Evolutionary conservation across 35 echinoderm and acorn worm genomes (phyloP), one percentile per base, ranked within the genome.

Genomic region (Ophioderma brevispina): DNA sequence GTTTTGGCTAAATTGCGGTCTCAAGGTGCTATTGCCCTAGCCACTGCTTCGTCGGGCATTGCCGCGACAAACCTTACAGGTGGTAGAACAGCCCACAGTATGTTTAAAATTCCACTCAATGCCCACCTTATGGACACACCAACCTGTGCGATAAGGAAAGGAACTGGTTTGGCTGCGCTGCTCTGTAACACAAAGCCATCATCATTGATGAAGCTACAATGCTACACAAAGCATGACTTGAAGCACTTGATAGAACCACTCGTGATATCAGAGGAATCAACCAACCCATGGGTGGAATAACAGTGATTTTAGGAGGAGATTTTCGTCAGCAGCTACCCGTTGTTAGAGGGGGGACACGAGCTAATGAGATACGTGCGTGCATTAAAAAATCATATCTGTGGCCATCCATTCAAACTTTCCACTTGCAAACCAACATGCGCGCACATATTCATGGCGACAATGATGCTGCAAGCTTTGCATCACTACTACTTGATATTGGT

Each of bases 121-220:
- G 41, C 41, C 41, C 41, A 46, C 14, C 80, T 55, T 11, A 35
- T 14, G 5, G 13, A 81, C 13, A 91, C 23, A 32, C 32, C 23
- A 0, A 64, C 32, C 0, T 82, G 79, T 35, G 76, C 42, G 38
- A 84, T 91, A 36, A 76, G 30, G 0, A 35, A 31, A 43, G 32
- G 76, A 32, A 59, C 33, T 11, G 31, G 0, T 10, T 0, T 77
- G 15, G 89, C 64, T 15, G 0, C 76, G 18, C 31, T 89, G 30
- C 32, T 91, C 31, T 5, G 40, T 25, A 43, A 70, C n/a, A 30
- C 36, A 37, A 78, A 0, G 0, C 70, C 14, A 33, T 91, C 21
- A 21, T 91, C 14, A 32, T 23, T 23, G 89, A 91, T 91, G 81
- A 91, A 78, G 81, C 59, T 33, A 37, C 82, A 40, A 91, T 91